Evolutionary conservation across 2,113 vertebrate species (phyloP).

Genomic region (Ivindomyrus marchei): DNA sequence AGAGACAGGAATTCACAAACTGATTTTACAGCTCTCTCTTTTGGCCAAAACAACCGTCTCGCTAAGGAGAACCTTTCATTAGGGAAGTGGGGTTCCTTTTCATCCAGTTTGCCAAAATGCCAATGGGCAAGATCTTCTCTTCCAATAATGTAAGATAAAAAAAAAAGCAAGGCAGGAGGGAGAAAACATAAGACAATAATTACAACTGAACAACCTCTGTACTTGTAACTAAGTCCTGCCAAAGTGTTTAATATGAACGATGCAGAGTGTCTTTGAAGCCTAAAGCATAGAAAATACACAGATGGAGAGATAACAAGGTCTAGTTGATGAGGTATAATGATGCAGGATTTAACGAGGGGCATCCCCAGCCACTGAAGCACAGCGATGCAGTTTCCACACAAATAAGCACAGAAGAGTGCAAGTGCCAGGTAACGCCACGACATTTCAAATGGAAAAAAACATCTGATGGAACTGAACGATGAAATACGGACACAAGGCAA

Average conservation of each 20-base stretch:
- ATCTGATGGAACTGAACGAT: background rate
- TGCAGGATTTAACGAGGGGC: background rate
- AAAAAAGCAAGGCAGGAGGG: background rate
- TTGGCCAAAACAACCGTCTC: constrained; percentile 2
- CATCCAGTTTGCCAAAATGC: constrained; percentile 20
- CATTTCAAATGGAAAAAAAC: background rate
- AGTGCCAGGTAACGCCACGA: background rate
- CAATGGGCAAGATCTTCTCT: constrained; percentile 7
- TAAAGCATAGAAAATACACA: background rate
- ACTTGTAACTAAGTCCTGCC: background rate
- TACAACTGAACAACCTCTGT: background rate
- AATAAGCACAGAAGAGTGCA: background rate
- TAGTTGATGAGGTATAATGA: background rate
- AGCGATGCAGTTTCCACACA: background rate
- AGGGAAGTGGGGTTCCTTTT: background rate
- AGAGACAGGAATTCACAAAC: background rate
- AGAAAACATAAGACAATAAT: background rate
- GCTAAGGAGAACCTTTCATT: constrained; percentile 8
- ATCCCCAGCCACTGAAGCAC: background rate
- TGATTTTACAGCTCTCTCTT: constrained; percentile 10
- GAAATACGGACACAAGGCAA: background rate
- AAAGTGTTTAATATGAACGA: constrained; percentile 1
- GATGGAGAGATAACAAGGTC: background rate
- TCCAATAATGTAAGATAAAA: background rate
- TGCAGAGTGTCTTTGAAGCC: background rate